A percentile compares a stretch with the other conserved stretches of the same genome.
These are phyloP conservation scores for Nemotelus pantherinus DNA, from an alignment of 2,888 invertebrate genomes.

Conservation along the genomic window DNA sequence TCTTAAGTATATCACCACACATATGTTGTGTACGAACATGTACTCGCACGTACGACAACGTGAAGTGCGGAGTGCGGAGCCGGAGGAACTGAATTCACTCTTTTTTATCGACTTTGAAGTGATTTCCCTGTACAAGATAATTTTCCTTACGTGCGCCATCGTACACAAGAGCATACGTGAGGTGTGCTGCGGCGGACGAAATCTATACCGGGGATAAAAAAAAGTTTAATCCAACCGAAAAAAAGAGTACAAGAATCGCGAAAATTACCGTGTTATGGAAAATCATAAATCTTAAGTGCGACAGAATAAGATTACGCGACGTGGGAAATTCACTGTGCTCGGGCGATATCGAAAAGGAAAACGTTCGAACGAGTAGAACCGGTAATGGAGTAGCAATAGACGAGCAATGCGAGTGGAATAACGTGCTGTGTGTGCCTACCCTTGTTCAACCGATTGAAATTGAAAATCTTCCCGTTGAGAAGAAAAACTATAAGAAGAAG, in stretches of 20 bases:
- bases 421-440: too few species aligned
- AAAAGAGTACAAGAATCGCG: constrained; percentile 18
- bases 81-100: constrained; percentile 16
- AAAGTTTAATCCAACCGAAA: background rate
- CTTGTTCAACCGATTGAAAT: constrained; percentile 29
- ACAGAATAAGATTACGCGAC: too few species aligned
- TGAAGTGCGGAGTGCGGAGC: background rate
- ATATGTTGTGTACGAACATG: constrained; percentile 19
- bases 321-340: background rate
- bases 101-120: constrained; percentile 52
- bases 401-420: background rate
- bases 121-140: constrained; percentile 51
- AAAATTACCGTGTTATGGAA: constrained; percentile 21
- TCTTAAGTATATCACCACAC: constrained; percentile 35
- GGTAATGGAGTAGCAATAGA: constrained; percentile 29
- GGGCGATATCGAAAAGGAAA: constrained; percentile 1
- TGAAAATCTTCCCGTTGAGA: constrained; percentile 26
- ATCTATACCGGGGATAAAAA: constrained; percentile 23
- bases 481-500: too few species aligned
- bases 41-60: background rate
- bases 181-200: constrained; percentile 21
- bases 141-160: constrained; percentile 43
- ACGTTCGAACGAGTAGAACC: constrained; percentile 18
- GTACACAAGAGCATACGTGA: constrained; percentile 35
- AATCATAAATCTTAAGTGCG: background rate